Base-by-base conservation (phyloP, 2,113 vertebrate species). In the Chionodraco myersi region DNA sequence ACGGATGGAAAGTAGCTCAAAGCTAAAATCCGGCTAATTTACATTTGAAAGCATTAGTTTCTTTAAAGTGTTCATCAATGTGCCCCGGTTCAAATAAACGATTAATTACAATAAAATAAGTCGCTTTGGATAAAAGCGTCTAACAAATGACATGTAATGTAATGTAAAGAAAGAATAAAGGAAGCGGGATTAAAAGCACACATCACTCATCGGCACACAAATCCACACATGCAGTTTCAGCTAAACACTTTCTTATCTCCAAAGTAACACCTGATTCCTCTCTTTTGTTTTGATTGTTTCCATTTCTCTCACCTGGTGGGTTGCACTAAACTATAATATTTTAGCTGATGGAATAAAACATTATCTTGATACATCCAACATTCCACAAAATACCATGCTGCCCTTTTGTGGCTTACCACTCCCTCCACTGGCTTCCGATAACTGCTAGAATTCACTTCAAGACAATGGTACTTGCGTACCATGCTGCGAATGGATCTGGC, bases 231-330 rank as follows among this genome's bases (percentile, higher is more conserved):
- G 45, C 66, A 59, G 75, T 58, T 80, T 57, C 12, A 26, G 79
- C 78, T 61, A 77, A 84, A 83, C 54, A 72, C 54, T 75, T 85
- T 52, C 86, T 86, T 91, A 91, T 94, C 92, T 86, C 71, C 84
- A 89, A 86, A 86, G 85, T 84, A 82, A 85, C 89, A 91, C 86
- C 84, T 90, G 86, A 62, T 79, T 86, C 68, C 30, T 23, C 13
- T 59, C 21, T 21, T 21, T 21, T 84, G 72, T 86, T 90, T 74
- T 41, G n/a, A 34, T 61, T 64, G 63, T 26, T 60, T 23, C 9
- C 68, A 66, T 77, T 75, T 26, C 54, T 76, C 36, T 82, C 75
- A 85, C 72, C 72, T 76, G 76, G 58, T 64, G 63, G 74, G 80
- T 60, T 75, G 58, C 65, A 60, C 0, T 0, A 60, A 64, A 74